A percentile compares a stretch with the other conserved stretches of the same genome.
Evolutionary conservation across 2,888 invertebrate species (phyloP).

Genomic region (Drosophila bunnanda): DNA sequence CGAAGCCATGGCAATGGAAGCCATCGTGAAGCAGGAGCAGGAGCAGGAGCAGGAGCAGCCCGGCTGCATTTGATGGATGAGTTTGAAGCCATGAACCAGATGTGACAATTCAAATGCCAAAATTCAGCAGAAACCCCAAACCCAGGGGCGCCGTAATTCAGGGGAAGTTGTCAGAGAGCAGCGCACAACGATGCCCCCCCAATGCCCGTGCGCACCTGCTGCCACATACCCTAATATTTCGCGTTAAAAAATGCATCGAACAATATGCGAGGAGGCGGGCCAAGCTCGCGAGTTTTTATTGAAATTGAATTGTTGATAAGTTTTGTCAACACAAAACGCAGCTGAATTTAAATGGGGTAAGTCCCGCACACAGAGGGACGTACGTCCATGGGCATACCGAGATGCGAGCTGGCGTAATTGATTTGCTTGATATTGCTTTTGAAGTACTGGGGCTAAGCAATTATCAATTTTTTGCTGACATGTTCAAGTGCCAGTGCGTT

Average conservation of each 20-base stretch:
- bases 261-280: conserved; percentile 62
- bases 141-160: conserved; percentile 38
- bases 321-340: conserved; percentile 76
- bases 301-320: conserved; percentile 81
- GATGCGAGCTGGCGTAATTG: conserved; percentile 63
- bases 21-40: conserved; percentile 3
- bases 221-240: conserved; percentile 35
- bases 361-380: conserved; percentile 8
- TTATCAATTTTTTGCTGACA: conserved; percentile 42
- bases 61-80: conserved; percentile 78
- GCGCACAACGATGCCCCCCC: conserved; percentile 22
- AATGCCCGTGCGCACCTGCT: conserved; percentile 21
- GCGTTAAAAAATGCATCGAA: conserved; percentile 72
- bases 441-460: conserved; percentile 36
- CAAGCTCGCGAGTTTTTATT: conserved; percentile 73
- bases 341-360: conserved; percentile 32
- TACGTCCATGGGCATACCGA: not conserved
- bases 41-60: conserved; percentile 24
- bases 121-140: conserved; percentile 51
- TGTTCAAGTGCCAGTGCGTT: conserved; percentile 16
- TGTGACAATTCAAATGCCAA: conserved; percentile 81
- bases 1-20: conserved; percentile 37
- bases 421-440: conserved; percentile 58
- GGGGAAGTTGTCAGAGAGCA: conserved; percentile 11
- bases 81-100: conserved; percentile 76